These are phyloP conservation scores for Tetragonula clypearis DNA, from an alignment of 1,140 invertebrate genomes.

Conservation along the genomic window DNA sequence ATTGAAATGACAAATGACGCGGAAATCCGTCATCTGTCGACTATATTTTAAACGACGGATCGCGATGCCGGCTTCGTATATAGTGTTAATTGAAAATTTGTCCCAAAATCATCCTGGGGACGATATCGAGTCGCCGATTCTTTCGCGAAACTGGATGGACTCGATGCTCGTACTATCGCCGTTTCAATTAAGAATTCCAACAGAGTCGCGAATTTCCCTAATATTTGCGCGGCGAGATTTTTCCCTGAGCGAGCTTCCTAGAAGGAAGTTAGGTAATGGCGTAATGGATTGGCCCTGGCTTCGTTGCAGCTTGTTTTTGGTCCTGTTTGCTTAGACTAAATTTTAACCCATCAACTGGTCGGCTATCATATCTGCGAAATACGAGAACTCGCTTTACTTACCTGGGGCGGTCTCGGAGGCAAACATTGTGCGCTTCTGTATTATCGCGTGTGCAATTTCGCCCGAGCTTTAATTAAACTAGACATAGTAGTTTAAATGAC, in stretches of 20 bases:
- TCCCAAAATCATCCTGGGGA: no score
- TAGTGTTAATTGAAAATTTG: no score
- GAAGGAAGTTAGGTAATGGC: not conserved
- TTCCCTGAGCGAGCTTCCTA: not conserved
- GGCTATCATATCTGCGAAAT: slow-evolving; percentile 40
- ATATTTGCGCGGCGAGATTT: not conserved
- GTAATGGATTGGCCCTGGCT: not conserved
- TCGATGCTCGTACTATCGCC: no score
- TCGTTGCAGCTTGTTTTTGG: slow-evolving; percentile 18
- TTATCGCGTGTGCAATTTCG: slow-evolving; percentile 45
- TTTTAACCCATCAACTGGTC: slow-evolving; percentile 45
- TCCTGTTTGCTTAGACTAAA: slow-evolving; percentile 37
- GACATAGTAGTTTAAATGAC: slow-evolving; percentile 15
- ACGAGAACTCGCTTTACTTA: slow-evolving; percentile 41
- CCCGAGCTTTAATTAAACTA: slow-evolving; percentile 44
- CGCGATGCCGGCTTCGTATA: no score
- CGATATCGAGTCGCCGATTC: no score
- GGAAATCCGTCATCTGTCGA: no score
- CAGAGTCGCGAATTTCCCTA: no score
- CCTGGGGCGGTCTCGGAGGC: slow-evolving; percentile 35
- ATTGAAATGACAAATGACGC: no score
- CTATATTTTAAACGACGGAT: no score
- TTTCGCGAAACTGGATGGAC: no score
- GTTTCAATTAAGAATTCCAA: not conserved
- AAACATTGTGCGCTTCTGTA: slow-evolving; percentile 20